These are phyloP conservation scores for Phaonia tiefii DNA, from an alignment of 2,888 invertebrate genomes.

Conservation along the genomic window DNA sequence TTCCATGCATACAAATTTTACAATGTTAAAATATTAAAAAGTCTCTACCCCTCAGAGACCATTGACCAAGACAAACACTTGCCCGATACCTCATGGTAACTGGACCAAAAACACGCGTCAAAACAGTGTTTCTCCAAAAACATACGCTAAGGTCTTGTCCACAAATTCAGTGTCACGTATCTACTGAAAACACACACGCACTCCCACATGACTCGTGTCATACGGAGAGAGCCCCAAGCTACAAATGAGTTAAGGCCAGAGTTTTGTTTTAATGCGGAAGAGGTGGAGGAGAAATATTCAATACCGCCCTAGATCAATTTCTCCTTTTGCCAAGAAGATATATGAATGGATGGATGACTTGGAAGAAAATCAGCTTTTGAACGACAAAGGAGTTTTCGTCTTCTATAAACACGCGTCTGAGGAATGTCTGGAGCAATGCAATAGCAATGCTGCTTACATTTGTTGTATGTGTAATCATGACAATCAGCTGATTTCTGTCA, in stretches of 20 bases:
- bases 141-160: conserved; percentile 9
- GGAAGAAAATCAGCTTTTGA: background rate
- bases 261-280: background rate
- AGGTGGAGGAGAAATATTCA: background rate
- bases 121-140: conserved; percentile 44
- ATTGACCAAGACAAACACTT: conserved; percentile 18
- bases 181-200: background rate
- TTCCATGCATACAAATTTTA: conserved; percentile 15
- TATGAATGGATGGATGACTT: no score
- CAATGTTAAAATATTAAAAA: conserved; percentile 46
- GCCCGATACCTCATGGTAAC: conserved; percentile 39
- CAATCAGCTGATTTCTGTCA: conserved; percentile 66
- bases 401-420: conserved; percentile 15
- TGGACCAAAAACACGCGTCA: conserved; percentile 60
- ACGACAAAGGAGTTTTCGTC: background rate
- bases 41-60: background rate
- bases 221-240: background rate
- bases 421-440: conserved; percentile 22
- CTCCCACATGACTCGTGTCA: background rate
- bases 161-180: background rate
- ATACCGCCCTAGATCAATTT: background rate
- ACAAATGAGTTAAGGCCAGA: background rate
- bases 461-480: conserved; percentile 52
- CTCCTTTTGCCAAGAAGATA: background rate
- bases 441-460: conserved; percentile 16